These are phyloP conservation scores for Phoeniculus purpureus DNA, from an alignment of 2,797 vertebrate genomes.

Conservation along the genomic window DNA sequence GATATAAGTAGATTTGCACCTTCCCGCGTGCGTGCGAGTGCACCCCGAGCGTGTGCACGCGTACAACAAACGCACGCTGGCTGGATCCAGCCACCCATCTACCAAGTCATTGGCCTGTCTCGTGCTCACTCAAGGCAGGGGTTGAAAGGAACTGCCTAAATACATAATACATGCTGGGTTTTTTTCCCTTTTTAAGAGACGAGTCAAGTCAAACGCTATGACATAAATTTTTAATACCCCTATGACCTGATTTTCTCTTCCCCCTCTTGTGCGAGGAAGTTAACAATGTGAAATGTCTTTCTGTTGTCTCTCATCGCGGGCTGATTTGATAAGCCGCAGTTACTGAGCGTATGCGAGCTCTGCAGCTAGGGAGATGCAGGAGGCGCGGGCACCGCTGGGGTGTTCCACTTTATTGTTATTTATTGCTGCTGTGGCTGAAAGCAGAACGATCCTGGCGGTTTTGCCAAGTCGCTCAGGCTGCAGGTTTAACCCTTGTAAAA, in stretches of 20 bases:
- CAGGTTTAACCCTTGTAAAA: slow-evolving; percentile 45
- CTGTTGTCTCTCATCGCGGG: slow-evolving; percentile 29
- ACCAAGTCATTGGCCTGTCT: slow-evolving; percentile 11
- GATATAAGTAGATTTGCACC: slow-evolving; percentile 42
- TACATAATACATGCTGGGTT: slow-evolving; percentile 28
- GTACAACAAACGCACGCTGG: not conserved
- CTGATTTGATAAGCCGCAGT: slow-evolving; percentile 40
- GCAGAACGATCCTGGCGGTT: slow-evolving; percentile 43
- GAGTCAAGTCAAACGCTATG: slow-evolving; percentile 52
- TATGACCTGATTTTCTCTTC: slow-evolving; percentile 34
- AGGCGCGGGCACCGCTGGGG: not conserved
- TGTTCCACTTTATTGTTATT: slow-evolving; percentile 18
- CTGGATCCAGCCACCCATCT: not conserved
- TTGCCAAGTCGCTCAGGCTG: slow-evolving; percentile 33
- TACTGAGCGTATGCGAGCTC: not conserved
- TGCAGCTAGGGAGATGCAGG: slow-evolving; percentile 4
- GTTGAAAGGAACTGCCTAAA: slow-evolving; percentile 49
- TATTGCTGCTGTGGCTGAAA: slow-evolving; percentile 61
- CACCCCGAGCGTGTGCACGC: not conserved
- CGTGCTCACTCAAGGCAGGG: not conserved
- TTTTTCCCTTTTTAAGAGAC: slow-evolving; percentile 65
- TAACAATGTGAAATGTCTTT: slow-evolving; percentile 31
- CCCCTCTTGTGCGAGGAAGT: not conserved
- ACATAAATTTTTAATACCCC: slow-evolving; percentile 32
- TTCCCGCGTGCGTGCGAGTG: not conserved